Conservation (phyloP, 2,113 vertebrate species). For the Planiliza haematocheilus region DNA sequence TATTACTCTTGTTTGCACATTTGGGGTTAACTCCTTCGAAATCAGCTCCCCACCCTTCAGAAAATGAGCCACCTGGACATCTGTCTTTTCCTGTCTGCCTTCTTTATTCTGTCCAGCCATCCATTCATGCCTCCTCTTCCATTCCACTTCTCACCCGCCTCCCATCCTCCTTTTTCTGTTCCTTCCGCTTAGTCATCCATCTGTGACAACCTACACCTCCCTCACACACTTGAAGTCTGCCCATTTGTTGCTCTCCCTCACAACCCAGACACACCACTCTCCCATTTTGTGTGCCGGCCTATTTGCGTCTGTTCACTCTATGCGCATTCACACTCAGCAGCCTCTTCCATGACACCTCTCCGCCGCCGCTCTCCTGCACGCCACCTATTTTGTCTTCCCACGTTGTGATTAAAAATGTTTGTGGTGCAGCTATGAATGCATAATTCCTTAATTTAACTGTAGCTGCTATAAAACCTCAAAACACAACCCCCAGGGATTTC, state of each 20-base stretch:
- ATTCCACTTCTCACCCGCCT: conserved; percentile 61
- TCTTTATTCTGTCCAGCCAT: conserved; percentile 31
- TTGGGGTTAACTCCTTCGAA: conserved; percentile 22
- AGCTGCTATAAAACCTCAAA: conserved; percentile 9
- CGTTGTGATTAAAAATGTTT: conserved; percentile 40
- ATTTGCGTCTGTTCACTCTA: conserved; percentile 36
- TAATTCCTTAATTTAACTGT: conserved; percentile 31
- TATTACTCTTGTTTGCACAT: conserved; percentile 37
- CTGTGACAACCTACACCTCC: conserved; percentile 73
- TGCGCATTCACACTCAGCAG: conserved; percentile 35
- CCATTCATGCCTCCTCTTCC: conserved; percentile 66
- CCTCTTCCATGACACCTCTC: conserved; percentile 39
- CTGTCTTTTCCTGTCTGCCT: conserved; percentile 38
- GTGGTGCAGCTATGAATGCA: conserved; percentile 25
- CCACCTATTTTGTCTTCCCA: conserved; percentile 38
- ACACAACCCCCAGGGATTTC: neutral
- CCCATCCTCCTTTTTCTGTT: conserved; percentile 55
- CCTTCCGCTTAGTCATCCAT: conserved; percentile 69
- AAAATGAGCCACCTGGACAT: conserved; percentile 39
- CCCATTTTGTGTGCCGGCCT: conserved; percentile 49
- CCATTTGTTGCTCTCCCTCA: conserved; percentile 47
- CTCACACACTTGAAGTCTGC: conserved; percentile 60
- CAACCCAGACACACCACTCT: conserved; percentile 39
- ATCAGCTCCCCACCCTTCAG: conserved; percentile 12
- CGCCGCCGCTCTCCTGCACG: conserved; percentile 24